These are phyloP conservation scores for Odontocerum albicorne DNA, from an alignment of 2,888 invertebrate species.

Conservation along the genomic window DNA sequence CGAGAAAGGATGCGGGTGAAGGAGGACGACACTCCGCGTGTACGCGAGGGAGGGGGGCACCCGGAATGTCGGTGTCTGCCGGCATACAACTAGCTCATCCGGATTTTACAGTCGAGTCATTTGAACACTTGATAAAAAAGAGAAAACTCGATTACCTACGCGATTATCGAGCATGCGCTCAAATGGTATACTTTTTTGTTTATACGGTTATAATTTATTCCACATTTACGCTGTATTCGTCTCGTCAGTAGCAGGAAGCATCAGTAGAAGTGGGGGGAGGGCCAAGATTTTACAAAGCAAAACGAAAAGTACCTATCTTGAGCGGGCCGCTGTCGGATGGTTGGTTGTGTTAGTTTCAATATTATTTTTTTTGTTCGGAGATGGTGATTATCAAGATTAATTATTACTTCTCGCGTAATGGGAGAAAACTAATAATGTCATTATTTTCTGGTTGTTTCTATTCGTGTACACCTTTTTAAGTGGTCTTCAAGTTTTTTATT, in stretches of 20 bases:
- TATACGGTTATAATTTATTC: too few species aligned
- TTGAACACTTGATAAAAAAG: conserved; percentile 7
- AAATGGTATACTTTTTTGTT: too few species aligned
- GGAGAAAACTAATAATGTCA: too few species aligned
- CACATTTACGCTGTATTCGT: too few species aligned
- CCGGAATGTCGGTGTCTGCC: conserved; percentile 29
- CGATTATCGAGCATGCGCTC: too few species aligned
- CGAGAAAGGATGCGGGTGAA: conserved; percentile 46
- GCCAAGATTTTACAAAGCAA: conserved; percentile 14
- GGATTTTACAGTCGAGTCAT: background rate
- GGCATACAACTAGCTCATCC: conserved; percentile 7
- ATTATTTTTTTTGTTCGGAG: conserved; percentile 10
- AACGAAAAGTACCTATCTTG: conserved; percentile 18
- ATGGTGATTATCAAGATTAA: too few species aligned
- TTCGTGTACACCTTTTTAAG: too few species aligned
- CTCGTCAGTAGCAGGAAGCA: conserved; percentile 5
- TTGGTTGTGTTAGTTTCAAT: conserved; percentile 3
- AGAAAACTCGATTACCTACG: too few species aligned
- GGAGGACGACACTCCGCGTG: conserved; percentile 1
- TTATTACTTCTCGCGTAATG: too few species aligned
- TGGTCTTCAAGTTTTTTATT: too few species aligned
- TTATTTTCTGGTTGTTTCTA: too few species aligned
- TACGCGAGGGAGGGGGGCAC: conserved; percentile 38
- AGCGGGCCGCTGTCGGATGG: conserved; percentile 12
- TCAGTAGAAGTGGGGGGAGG: background rate